These are phyloP conservation scores for Coregonus sp. DNA, from an alignment of 2,797 vertebrate genomes.

Conservation along the genomic window DNA sequence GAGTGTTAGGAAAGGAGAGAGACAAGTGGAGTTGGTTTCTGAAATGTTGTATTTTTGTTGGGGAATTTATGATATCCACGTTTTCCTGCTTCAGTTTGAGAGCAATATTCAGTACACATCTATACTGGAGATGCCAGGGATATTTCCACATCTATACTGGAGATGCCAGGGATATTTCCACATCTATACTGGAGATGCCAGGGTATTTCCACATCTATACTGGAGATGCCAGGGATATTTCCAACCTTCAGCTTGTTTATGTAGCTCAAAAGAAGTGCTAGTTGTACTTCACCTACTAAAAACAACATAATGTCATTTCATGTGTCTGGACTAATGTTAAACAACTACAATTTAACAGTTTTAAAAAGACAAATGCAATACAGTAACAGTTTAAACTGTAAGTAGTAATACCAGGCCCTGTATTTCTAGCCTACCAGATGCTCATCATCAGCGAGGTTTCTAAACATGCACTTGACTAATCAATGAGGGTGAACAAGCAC, in stretches of 20 bases:
- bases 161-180: too few relatives aligned
- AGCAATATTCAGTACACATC: background rate
- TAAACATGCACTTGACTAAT: background rate
- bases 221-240: background rate
- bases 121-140: background rate
- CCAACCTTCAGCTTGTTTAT: background rate
- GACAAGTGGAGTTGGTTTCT: background rate
- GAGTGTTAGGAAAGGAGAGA: background rate
- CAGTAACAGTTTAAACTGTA: background rate
- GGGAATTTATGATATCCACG: conserved; percentile 33
- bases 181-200: too few relatives aligned
- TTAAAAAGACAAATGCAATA: background rate
- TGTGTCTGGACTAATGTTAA: background rate
- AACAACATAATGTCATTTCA: background rate
- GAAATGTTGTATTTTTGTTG: background rate
- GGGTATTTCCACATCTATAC: background rate
- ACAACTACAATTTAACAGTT: background rate
- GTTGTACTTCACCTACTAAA: background rate
- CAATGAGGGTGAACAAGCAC: background rate
- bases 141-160: too few relatives aligned
- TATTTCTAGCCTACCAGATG: background rate
- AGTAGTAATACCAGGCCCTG: background rate
- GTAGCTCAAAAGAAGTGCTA: conserved; percentile 2
- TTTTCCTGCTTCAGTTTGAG: conserved; percentile 16
- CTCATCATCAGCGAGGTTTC: background rate